Base-by-base conservation (phyloP, 2,113 vertebrate genomes). In the Micronisus gabar region DNA sequence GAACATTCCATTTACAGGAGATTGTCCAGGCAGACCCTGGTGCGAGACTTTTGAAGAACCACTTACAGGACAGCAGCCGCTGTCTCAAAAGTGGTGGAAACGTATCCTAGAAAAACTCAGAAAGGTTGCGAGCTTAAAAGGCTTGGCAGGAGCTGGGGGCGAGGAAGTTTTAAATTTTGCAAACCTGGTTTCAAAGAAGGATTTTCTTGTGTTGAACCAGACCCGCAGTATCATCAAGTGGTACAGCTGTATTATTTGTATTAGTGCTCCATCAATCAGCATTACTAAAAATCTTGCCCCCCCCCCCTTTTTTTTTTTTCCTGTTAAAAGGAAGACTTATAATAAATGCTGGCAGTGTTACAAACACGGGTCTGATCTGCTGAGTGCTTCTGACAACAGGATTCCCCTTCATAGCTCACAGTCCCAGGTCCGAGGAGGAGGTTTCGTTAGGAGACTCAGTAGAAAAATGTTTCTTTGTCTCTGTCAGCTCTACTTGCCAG, bases 401-500 rank as follows among this genome's bases (percentile, higher is more conserved):
- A 81, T 67, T 68, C 52, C 34, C 3, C 2, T 40, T 81, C 72
- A 29, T 23, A 61, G 70, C 36, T 85, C 62, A 6, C 48, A 22
- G 71, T 48, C 67, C 40, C 50, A 29, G 41, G 47, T 45, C 85
- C 1, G 0, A 91, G 87, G 63, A 92, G 34, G 21, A 48, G 62
- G 50, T 70, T 94, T 82, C 3, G 6, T 88, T 89, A 83, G 84
- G 73, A 65, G 59, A 76, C 59, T 67, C 0, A 0, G 32, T 55
- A 75, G 74, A 70, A 91, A 94, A 95, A 59, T n/a, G 55, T 90
- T 95, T 79, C 74, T 91, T 95, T 96, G 93, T 90, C 74, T 92
- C 55, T 80, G 41, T 90, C 78, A 91, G 78, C 81, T 90, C 55
- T 23, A 22, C 78, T 72, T 82, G 79, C 88, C 91, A 92, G 89